Evolutionary conservation across 2,113 vertebrate genomes (phyloP).

Genomic region (Lepisosteus oculatus): DNA sequence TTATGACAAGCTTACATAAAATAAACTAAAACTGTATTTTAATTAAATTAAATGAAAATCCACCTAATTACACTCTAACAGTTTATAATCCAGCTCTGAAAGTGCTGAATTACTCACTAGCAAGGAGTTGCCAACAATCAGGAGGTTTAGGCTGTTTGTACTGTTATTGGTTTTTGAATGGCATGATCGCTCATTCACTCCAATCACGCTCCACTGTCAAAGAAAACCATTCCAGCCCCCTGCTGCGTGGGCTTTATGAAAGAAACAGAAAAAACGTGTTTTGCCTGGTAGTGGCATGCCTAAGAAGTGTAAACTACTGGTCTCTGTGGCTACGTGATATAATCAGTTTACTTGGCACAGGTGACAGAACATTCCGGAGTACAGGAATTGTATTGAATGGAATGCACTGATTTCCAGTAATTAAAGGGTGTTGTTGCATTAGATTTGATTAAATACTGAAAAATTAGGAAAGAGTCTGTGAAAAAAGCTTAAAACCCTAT

Average conservation of each 20-base stretch:
- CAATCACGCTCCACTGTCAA: slow-evolving; percentile 19
- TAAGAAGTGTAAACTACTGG: background rate
- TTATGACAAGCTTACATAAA: no score
- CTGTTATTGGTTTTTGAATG: slow-evolving; percentile 26
- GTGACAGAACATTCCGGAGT: background rate
- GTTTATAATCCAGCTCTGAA: no score
- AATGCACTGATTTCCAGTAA: background rate
- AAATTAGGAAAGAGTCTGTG: no score
- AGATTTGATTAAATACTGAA: no score
- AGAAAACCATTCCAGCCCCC: slow-evolving; percentile 21
- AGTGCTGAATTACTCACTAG: slow-evolving; percentile 9
- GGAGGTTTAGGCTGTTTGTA: slow-evolving; percentile 22
- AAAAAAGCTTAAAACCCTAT: no score
- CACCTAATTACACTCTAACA: no score
- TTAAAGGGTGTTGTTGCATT: background rate
- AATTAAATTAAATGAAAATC: no score
- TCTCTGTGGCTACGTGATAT: slow-evolving; percentile 6
- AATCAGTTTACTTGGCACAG: slow-evolving; percentile 8
- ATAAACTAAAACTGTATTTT: no score
- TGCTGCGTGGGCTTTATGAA: background rate
- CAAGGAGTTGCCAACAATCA: slow-evolving; percentile 28
- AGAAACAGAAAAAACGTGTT: slow-evolving; percentile 1
- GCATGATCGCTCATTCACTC: slow-evolving; percentile 30
- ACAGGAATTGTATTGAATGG: background rate
- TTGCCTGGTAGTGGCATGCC: slow-evolving; percentile 8